Conservation (phyloP, 2,888 invertebrate species). For the Standfussiana lucernea region DNA sequence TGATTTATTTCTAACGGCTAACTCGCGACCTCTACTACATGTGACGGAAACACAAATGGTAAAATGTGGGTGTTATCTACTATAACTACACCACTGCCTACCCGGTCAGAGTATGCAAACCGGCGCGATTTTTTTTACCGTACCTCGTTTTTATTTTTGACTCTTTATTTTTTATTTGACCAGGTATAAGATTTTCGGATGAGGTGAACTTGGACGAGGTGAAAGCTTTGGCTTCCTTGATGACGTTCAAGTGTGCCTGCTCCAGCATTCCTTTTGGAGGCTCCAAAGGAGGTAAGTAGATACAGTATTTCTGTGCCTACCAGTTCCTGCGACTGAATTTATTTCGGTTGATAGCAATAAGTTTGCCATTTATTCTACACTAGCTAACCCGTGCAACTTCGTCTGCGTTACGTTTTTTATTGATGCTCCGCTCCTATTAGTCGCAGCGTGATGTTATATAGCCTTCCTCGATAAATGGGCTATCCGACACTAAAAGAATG, state of each 20-base stretch:
- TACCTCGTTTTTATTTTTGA: neutral
- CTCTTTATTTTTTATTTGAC: too few relatives aligned
- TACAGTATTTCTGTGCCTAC: neutral
- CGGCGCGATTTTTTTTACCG: too few relatives aligned
- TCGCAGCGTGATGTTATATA: too few relatives aligned
- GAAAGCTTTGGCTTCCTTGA: constrained; percentile 94
- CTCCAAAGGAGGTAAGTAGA: constrained; percentile 89
- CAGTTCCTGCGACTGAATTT: neutral
- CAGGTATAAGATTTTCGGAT: constrained; percentile 93
- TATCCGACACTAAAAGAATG: too few relatives aligned
- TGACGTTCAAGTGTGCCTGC: constrained; percentile 96
- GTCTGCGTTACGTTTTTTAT: too few relatives aligned
- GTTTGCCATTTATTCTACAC: neutral
- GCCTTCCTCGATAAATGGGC: too few relatives aligned
- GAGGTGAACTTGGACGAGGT: constrained; percentile 94
- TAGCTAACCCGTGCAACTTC: too few relatives aligned
- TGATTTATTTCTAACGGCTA: neutral
- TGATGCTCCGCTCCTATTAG: too few relatives aligned
- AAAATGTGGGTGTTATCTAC: neutral
- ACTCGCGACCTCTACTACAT: neutral
- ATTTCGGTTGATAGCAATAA: neutral
- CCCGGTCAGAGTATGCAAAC: too few relatives aligned
- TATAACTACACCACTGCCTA: too few relatives aligned
- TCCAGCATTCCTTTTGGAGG: constrained; percentile 96
- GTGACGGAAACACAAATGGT: neutral